Conservation (phyloP, 2,888 invertebrate species). For the Pyralis farinalis region DNA sequence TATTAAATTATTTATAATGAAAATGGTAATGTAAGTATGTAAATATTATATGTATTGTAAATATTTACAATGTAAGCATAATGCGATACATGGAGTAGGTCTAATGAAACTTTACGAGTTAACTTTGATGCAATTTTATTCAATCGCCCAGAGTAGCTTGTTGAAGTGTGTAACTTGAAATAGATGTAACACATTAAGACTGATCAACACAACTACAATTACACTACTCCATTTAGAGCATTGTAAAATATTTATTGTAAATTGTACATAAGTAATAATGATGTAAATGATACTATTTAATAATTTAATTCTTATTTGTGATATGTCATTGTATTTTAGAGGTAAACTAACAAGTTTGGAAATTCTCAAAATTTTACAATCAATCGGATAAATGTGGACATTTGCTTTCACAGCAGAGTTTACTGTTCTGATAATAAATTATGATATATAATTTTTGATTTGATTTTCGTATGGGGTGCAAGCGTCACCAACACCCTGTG, state of each 20-base stretch:
- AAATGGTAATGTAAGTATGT: conserved; percentile 26
- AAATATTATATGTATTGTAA: conserved; percentile 13
- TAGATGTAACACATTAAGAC: conserved; percentile 4
- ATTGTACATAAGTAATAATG: conserved; percentile 5
- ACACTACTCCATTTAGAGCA: conserved; percentile 8
- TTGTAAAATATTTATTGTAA: conserved; percentile 6
- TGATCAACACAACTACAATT: conserved; percentile 2
- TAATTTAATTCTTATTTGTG: conserved; percentile 8
- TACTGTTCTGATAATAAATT: background rate
- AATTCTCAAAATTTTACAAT: no score
- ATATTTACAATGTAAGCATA: conserved; percentile 1
- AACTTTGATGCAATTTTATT: background rate
- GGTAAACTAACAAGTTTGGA: conserved; percentile 2
- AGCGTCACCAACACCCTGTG: conserved; percentile 4
- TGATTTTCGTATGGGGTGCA: conserved; percentile 7
- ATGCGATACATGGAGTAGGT: conserved; percentile 11
- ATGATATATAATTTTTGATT: background rate
- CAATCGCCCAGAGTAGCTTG: conserved; percentile 3
- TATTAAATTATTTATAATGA: conserved; percentile 66
- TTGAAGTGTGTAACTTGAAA: conserved; percentile 2
- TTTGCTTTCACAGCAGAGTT: background rate
- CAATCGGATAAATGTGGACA: background rate
- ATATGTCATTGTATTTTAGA: conserved; percentile 2
- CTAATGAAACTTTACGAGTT: conserved; percentile 4
- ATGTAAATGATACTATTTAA: conserved; percentile 3